Evolutionary conservation across 2,888 invertebrate species (phyloP).

Genomic region (Rutpela maculata): DNA sequence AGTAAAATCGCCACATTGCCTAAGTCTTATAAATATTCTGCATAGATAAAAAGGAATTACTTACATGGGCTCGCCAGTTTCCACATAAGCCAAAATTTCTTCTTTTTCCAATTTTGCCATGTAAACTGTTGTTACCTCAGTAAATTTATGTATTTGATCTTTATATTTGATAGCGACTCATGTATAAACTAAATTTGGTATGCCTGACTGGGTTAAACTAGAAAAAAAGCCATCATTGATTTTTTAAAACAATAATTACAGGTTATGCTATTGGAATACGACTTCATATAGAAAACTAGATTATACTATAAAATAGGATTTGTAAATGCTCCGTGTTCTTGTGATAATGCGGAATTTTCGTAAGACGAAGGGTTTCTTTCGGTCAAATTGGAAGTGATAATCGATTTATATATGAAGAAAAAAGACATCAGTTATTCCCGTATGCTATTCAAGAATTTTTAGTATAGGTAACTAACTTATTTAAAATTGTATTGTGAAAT

Average conservation of each 20-base stretch:
- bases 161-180: slow-evolving; percentile 87
- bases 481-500: no score
- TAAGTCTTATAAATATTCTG: no score
- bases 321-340: no score
- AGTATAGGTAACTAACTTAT: no score
- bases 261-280: neutral
- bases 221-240: slow-evolving; percentile 48
- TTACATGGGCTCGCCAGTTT: slow-evolving; percentile 93
- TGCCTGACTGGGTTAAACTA: slow-evolving; percentile 82
- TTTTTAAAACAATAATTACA: neutral
- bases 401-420: no score
- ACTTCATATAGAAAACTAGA: slow-evolving; percentile 9
- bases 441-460: no score
- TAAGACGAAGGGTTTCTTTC: no score
- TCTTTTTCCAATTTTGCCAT: slow-evolving; percentile 85
- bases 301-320: no score
- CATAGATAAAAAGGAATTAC: slow-evolving; percentile 57
- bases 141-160: slow-evolving; percentile 81
- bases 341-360: no score
- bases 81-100: slow-evolving; percentile 89
- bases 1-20: no score
- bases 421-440: no score
- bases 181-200: slow-evolving; percentile 89
- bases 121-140: slow-evolving; percentile 87
- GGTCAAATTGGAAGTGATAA: no score